Conservation (phyloP, 2,113 vertebrate species). For the Amblyopsis rosae region DNA sequence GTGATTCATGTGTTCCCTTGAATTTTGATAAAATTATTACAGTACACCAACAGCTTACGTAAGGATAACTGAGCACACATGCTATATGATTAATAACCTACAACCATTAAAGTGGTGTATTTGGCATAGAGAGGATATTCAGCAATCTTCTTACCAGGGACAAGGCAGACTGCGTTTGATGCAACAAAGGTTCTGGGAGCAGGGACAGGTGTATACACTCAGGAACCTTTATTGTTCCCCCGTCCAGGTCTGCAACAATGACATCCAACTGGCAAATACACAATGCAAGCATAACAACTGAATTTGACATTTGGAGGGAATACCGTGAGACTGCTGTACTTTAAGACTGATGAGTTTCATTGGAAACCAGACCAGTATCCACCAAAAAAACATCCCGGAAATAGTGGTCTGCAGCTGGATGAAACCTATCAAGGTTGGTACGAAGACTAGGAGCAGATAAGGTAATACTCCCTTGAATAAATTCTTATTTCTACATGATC, state of each 20-base stretch:
- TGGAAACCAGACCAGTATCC: constrained; percentile 11
- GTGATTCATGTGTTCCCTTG: background rate
- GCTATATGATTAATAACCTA: background rate
- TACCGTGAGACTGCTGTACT: background rate
- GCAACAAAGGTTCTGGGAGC: constrained; percentile 92
- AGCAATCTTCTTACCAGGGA: constrained; percentile 80
- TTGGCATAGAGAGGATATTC: background rate
- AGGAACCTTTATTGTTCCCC: constrained; percentile 97
- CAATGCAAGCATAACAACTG: constrained; percentile 39
- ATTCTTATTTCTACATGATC: constrained; percentile 1
- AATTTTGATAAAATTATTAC: background rate
- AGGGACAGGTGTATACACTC: constrained; percentile 96
- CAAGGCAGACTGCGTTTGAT: constrained; percentile 87
- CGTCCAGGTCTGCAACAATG: constrained; percentile 96
- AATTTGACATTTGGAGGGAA: constrained; percentile 38
- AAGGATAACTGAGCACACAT: background rate
- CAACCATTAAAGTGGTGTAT: background rate
- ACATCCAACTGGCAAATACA: constrained; percentile 88
- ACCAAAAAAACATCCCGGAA: constrained; percentile 23
- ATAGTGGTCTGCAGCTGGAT: background rate
- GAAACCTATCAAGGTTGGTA: background rate
- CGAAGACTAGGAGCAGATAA: background rate
- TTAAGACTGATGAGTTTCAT: constrained; percentile 5
- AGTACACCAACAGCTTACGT: background rate
- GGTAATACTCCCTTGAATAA: no score